Percentiles rank a stretch among this genome's conserved stretches.
These are phyloP conservation scores for Drosophila ambigua DNA, from an alignment of 1,140 invertebrate genomes.

Conservation along the genomic window DNA sequence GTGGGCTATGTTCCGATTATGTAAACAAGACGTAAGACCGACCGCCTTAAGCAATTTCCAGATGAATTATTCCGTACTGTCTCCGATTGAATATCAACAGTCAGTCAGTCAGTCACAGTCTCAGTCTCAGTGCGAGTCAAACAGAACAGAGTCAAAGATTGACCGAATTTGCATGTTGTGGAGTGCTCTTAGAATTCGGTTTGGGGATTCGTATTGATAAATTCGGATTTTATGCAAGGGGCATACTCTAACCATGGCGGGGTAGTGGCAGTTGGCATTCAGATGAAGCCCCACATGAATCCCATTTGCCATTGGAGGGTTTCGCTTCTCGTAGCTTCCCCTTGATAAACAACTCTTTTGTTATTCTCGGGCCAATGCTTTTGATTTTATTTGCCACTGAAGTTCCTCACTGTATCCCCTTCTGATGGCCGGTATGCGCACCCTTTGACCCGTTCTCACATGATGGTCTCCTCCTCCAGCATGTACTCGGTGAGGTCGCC, in stretches of 20 bases:
- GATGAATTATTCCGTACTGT: constrained; percentile 31
- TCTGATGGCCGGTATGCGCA: too few relatives aligned
- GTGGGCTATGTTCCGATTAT: constrained; percentile 33
- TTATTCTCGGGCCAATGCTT: neutral
- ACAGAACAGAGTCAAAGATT: neutral
- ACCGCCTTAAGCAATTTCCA: constrained; percentile 17
- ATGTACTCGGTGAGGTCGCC: constrained; percentile 70
- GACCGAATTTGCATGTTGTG: constrained; percentile 11
- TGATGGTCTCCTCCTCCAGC: constrained; percentile 71
- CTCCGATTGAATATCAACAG: neutral
- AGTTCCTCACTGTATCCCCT: neutral
- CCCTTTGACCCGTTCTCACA: constrained; percentile 24
- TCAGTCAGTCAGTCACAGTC: neutral
- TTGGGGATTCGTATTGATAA: constrained; percentile 27
- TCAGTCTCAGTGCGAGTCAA: neutral
- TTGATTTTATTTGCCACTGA: constrained; percentile 5
- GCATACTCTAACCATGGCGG: constrained; percentile 12
- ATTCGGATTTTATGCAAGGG: constrained; percentile 33
- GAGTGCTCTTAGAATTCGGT: constrained; percentile 3
- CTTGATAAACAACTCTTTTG: neutral
- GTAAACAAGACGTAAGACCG: constrained; percentile 28
- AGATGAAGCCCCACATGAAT: constrained; percentile 19
- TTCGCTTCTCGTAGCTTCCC: neutral
- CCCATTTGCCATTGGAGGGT: constrained; percentile 6
- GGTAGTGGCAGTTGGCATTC: constrained; percentile 7